A percentile compares a stretch with the other conserved stretches of the same genome.
Conservation (phyloP, 2,888 invertebrate species). For the Tenthredo livida region DNA sequence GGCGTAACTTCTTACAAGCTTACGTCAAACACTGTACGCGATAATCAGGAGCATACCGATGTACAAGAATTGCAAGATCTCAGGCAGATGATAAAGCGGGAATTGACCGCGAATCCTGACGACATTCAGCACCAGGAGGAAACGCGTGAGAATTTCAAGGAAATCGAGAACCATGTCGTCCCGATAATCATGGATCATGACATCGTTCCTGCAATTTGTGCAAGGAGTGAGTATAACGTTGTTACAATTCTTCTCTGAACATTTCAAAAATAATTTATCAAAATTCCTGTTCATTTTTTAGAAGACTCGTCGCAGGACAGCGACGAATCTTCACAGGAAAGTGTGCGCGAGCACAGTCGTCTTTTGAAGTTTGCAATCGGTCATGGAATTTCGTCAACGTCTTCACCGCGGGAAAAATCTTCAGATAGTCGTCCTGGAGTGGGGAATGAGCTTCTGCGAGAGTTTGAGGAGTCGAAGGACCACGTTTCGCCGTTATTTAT, state of each 20-base stretch:
- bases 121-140: neutral
- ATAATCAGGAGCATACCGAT: conserved; percentile 70
- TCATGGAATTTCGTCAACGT: neutral
- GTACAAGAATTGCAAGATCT: conserved; percentile 64
- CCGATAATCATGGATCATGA: conserved; percentile 12
- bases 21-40: conserved; percentile 79
- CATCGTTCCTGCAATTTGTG: neutral
- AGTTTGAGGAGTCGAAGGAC: neutral
- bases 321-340: conserved; percentile 46
- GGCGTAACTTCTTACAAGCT: conserved; percentile 81
- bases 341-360: conserved; percentile 52
- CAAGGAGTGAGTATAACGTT: neutral
- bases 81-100: neutral
- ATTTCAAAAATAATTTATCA: neutral
- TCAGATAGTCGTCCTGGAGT: neutral
- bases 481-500: neutral
- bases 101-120: neutral
- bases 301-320: conserved; percentile 49
- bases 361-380: conserved; percentile 58
- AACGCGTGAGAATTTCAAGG: neutral
- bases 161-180: conserved; percentile 21
- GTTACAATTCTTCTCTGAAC: neutral
- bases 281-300: neutral
- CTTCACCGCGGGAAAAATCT: conserved; percentile 7
- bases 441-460: neutral